Percentiles rank a stretch among this genome's conserved stretches.
Conservation (phyloP, 1,140 invertebrate genomes). For the Vanessa tameamea region DNA sequence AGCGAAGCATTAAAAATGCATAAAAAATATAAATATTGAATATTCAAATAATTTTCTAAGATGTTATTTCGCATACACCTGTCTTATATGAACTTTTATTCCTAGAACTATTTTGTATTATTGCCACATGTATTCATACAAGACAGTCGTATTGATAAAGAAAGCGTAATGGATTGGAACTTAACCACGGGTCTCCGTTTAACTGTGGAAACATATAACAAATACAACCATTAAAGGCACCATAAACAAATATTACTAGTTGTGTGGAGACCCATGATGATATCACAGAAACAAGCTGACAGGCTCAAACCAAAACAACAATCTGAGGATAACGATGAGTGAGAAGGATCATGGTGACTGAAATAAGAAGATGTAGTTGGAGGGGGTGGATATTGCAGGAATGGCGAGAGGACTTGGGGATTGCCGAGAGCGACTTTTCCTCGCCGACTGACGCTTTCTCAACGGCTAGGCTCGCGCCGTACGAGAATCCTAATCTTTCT, state of each 20-base stretch:
- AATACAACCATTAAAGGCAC: constrained; percentile 49
- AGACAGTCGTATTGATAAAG: constrained; percentile 45
- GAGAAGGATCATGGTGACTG: constrained; percentile 83
- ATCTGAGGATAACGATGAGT: constrained; percentile 83
- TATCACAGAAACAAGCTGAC: constrained; percentile 55
- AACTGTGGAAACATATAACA: constrained; percentile 10
- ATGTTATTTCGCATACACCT: constrained; percentile 43
- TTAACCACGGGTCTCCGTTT: constrained; percentile 46
- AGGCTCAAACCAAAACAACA: constrained; percentile 79
- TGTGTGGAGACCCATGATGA: constrained; percentile 51
- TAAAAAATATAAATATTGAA: constrained; percentile 41
- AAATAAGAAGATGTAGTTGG: constrained; percentile 83
- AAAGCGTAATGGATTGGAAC: constrained; percentile 45
- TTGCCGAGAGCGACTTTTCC: constrained; percentile 79
- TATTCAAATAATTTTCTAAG: constrained; percentile 22
- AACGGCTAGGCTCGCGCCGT: constrained; percentile 53
- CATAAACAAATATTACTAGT: constrained; percentile 51
- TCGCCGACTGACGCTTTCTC: constrained; percentile 62
- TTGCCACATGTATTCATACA: constrained; percentile 45
- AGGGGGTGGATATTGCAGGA: constrained; percentile 83
- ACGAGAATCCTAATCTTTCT: constrained; percentile 58
- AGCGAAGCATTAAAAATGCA: constrained; percentile 47
- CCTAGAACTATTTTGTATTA: constrained; percentile 51
- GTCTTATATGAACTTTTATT: constrained; percentile 46
- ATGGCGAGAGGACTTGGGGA: constrained; percentile 65